Evolutionary conservation across 2,888 invertebrate species (phyloP), one percentile per base, ranked within the genome.

Genomic region (Ophraella communa): DNA sequence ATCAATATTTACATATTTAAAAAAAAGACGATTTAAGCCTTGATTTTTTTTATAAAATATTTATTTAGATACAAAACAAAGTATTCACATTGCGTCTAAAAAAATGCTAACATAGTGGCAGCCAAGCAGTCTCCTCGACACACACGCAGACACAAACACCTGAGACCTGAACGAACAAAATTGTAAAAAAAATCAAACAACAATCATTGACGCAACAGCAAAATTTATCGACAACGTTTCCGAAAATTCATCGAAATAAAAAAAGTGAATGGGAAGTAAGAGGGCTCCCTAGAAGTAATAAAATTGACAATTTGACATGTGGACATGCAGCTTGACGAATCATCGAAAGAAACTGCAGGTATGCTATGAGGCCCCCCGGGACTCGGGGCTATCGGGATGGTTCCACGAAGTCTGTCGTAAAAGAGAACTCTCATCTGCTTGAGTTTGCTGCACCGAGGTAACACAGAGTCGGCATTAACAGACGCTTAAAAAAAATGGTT

Each of bases 361-460:
- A 59, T 59, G 44, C 44, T 30, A n/a, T n/a, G n/a, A 18, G 55
- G 64, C 63, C 64, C 71, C 76, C 77, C 77, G 76, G 67, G 76
- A 44, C 27, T 44, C 52, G 52, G 17, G 27, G 27, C 49, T 17
- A 65, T 54, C 77, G 42, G 49, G 65, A 71, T 69, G 79, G 79
- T 80, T 80, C 79, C 79, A 75, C 79, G 79, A 80, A 80, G 79
- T 80, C 79, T 80, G 76, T 77, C 79, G 79, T 80, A 78, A 78
- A 78, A 63, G 64, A 51, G 49, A 51, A 51, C 27, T 17, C 49
- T 51, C 49, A 51, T 51, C 49, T 51, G 49, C 49, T 51, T 51
- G 49, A 51, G 21, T 49, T 24, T 24, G 49, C 24, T 49, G 11
- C 24, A 23, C 14, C 14, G 14, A 11, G 14, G 11, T 3, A 21